Percentiles rank a stretch among this genome's conserved stretches.
phyloP scores from a whole-genome alignment of 2,888 invertebrate genomes.

The Apotomis betuletana region DNA sequence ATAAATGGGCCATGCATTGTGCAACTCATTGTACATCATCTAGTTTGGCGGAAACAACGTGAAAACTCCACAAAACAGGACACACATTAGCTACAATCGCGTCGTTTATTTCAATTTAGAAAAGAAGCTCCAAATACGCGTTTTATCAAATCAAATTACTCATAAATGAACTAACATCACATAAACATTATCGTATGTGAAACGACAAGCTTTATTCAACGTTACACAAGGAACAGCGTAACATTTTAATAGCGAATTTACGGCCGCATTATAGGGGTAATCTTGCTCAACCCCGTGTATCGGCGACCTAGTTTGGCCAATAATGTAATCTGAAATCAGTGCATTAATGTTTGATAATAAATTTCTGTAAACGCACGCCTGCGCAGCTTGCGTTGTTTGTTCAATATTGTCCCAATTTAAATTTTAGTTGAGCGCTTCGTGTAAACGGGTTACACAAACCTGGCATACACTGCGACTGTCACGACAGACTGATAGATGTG shows the following conservation, averaged over 20 bases:
- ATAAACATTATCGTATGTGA: neutral
- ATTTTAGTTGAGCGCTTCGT: slow-evolving; percentile 41
- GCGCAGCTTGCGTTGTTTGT: slow-evolving; percentile 48
- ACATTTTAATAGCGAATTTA: slow-evolving; percentile 61
- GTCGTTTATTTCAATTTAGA: neutral
- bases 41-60: no score
- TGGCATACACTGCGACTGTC: neutral
- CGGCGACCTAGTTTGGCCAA: slow-evolving; percentile 65
- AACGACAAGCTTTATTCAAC: slow-evolving; percentile 14
- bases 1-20: no score
- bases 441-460: neutral
- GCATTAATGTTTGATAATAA: slow-evolving; percentile 62
- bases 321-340: slow-evolving; percentile 63
- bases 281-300: slow-evolving; percentile 63
- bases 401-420: slow-evolving; percentile 53
- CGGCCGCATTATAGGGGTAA: slow-evolving; percentile 60
- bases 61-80: slow-evolving; percentile 42
- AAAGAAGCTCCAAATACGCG: neutral
- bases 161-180: slow-evolving; percentile 19
- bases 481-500: no score
- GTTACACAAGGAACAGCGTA: slow-evolving; percentile 42
- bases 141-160: no score
- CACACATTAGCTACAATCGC: neutral
- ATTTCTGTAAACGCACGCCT: slow-evolving; percentile 49
- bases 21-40: no score